These are phyloP conservation scores for Mylabris sibirica DNA, from an alignment of 2,888 invertebrate species.

Conservation along the genomic window DNA sequence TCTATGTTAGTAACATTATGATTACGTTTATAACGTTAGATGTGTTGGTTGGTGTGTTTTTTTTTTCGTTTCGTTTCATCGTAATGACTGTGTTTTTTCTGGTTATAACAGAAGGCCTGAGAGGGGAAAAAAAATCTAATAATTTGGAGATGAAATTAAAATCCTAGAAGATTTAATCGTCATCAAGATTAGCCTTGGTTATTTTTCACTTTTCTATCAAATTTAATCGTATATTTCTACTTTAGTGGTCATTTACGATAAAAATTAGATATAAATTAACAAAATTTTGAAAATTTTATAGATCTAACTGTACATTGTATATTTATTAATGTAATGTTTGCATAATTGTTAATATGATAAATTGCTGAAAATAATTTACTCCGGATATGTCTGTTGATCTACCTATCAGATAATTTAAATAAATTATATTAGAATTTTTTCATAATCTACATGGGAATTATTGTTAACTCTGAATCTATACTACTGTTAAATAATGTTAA, in stretches of 20 bases:
- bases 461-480: not conserved
- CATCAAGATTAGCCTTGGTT: not conserved
- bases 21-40: not conserved
- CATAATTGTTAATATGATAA: not conserved
- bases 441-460: not conserved
- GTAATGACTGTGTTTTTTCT: not conserved
- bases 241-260: not conserved
- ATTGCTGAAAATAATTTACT: not conserved
- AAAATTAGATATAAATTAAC: too few species aligned
- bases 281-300: too few species aligned
- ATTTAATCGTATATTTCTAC: not conserved
- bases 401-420: conserved; percentile 1
- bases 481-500: not conserved
- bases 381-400: conserved; percentile 6
- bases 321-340: not conserved
- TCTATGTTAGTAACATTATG: conserved; percentile 7
- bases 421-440: not conserved
- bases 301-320: not conserved
- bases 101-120: too few species aligned
- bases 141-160: not conserved
- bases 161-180: not conserved
- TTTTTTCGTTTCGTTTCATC: not conserved
- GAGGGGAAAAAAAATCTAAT: not conserved
- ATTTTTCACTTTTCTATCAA: not conserved
- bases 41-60: not conserved